Evolutionary conservation across 2,113 vertebrate genomes (phyloP).

Genomic region (Oxyura jamaicensis): DNA sequence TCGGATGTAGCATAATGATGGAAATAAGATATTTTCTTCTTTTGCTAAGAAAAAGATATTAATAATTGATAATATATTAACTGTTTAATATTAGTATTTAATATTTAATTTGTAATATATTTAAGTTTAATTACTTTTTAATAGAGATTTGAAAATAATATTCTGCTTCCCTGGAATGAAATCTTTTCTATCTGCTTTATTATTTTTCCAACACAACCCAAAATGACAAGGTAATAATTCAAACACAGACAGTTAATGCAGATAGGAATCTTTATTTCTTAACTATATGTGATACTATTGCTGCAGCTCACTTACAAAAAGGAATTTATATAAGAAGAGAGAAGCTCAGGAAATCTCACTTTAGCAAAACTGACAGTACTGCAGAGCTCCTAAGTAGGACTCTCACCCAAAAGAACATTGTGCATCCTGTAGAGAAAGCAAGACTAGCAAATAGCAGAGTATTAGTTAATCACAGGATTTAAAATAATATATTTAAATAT

Average conservation of each 20-base stretch:
- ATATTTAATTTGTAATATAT: background rate
- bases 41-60: background rate
- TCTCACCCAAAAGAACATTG: background rate
- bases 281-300: background rate
- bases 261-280: background rate
- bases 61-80: background rate
- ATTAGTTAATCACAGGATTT: background rate
- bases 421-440: background rate
- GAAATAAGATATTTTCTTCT: background rate
- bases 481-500: background rate
- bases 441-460: background rate
- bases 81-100: background rate
- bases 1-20: background rate
- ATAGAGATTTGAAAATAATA: background rate
- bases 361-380: background rate
- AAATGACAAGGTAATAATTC: background rate
- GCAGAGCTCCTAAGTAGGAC: background rate
- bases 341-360: background rate
- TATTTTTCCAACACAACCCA: background rate
- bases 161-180: background rate
- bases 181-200: slow-evolving; percentile 21
- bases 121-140: slow-evolving; percentile 25
- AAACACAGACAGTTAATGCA: background rate
- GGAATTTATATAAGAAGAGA: background rate
- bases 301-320: background rate